phyloP scores from a whole-genome alignment of 2,797 vertebrate species.

The Orientallactaga sibirica region DNA sequence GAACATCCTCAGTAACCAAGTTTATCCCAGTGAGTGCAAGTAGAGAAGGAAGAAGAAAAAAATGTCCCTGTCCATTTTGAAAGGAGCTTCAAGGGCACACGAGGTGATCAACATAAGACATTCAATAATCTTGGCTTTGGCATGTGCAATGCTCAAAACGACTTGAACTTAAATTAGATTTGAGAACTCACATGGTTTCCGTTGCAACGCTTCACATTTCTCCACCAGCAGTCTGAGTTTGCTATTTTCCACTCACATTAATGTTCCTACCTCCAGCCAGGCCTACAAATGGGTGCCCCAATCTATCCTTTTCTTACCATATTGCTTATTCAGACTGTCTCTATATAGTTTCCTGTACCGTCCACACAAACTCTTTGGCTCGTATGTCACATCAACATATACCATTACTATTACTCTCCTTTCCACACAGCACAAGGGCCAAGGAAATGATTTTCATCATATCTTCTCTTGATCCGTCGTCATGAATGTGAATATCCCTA shows the following conservation, averaged over 20 bases:
- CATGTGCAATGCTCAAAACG: not conserved
- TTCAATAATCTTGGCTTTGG: not conserved
- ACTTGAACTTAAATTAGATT: not conserved
- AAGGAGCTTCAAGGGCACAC: not conserved
- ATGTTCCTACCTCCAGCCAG: not conserved
- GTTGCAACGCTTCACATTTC: not conserved
- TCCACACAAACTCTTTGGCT: not conserved
- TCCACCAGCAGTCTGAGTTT: not conserved
- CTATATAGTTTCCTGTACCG: not conserved
- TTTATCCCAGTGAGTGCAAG: not conserved
- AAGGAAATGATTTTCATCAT: not conserved
- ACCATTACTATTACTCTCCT: slow-evolving; percentile 14
- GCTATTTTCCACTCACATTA: not conserved
- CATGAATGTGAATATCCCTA: not conserved
- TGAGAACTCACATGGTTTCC: not conserved
- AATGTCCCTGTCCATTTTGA: not conserved
- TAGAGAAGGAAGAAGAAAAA: not conserved
- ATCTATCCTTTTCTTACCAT: not conserved
- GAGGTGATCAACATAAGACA: not conserved
- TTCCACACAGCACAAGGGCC: not conserved
- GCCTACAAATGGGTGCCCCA: not conserved
- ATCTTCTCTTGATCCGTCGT: not conserved
- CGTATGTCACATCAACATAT: not conserved
- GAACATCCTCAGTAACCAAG: not conserved
- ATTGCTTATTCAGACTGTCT: not conserved